Evolutionary conservation across 2,888 invertebrate species (phyloP).

Genomic region (Heterodera filipjevi): DNA sequence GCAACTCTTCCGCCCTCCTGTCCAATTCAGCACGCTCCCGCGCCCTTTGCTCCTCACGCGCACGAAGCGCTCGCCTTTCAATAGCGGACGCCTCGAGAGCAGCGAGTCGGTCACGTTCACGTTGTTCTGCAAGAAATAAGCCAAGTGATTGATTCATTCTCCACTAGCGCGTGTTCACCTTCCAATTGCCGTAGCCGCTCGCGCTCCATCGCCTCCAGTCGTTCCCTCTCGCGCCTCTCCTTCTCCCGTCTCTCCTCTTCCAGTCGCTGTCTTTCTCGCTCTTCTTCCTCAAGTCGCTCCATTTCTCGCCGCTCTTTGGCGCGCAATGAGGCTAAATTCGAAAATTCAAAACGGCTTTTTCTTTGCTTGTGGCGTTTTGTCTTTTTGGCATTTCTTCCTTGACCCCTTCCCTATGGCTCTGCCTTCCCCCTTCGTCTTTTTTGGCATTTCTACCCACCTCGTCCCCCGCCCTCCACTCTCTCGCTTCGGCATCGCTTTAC

Average conservation of each 20-base stretch:
- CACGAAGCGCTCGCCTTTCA: conserved; percentile 43
- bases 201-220: conserved; percentile 54
- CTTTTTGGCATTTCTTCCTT: too few relatives aligned
- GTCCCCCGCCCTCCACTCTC: too few relatives aligned
- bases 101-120: conserved; percentile 51
- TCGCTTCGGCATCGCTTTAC: too few relatives aligned
- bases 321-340: conserved; percentile 34
- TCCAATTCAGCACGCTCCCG: conserved; percentile 55
- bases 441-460: too few relatives aligned
- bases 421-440: too few relatives aligned
- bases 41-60: conserved; percentile 43
- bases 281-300: conserved; percentile 51
- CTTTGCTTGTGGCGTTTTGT: too few relatives aligned
- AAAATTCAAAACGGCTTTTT: not conserved
- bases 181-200: conserved; percentile 54
- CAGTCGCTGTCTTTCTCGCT: conserved; percentile 52
- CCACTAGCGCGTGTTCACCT: conserved; percentile 32
- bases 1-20: conserved; percentile 49
- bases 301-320: conserved; percentile 52
- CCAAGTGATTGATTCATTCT: not conserved
- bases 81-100: conserved; percentile 50
- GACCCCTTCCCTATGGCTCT: too few relatives aligned
- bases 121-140: conserved; percentile 52
- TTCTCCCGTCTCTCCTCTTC: conserved; percentile 58
- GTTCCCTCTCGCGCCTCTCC: conserved; percentile 56